Evolutionary conservation across 2,888 invertebrate genomes (phyloP).

Genomic region (Caenorhabditis sp.): DNA sequence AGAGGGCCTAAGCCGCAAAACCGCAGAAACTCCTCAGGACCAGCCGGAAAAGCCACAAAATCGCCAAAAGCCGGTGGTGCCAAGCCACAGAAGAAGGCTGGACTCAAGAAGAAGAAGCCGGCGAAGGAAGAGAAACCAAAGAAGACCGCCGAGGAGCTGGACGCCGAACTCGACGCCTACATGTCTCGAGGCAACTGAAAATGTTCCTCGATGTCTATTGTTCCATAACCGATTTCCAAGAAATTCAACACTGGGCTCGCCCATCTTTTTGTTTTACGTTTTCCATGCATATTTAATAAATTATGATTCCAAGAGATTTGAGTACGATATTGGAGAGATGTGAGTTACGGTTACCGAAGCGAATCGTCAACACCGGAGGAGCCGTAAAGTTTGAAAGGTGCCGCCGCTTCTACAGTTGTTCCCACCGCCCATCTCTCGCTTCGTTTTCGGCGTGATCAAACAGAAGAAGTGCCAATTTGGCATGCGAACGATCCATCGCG

Average conservation of each 20-base stretch:
- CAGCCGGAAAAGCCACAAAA: neutral
- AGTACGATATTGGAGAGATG: no score
- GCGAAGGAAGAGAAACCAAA: constrained; percentile 39
- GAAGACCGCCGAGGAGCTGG: constrained; percentile 63
- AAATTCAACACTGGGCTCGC: neutral
- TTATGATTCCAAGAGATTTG: neutral
- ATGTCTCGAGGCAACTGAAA: constrained; percentile 38
- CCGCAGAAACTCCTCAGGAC: constrained; percentile 16
- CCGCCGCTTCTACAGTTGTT: constrained; percentile 2
- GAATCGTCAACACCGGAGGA: no score
- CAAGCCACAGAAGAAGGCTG: constrained; percentile 12
- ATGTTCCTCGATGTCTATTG: neutral
- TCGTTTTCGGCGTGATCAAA: constrained; percentile 30
- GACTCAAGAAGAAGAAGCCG: constrained; percentile 33
- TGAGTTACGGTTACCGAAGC: neutral
- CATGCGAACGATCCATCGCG: constrained; percentile 47
- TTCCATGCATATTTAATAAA: neutral
- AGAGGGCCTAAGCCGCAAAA: neutral
- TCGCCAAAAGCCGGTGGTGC: constrained; percentile 10
- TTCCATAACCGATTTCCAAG: neutral
- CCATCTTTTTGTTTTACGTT: neutral
- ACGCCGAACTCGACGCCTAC: constrained; percentile 68
- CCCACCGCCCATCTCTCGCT: neutral
- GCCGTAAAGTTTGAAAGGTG: no score
- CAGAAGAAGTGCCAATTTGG: constrained; percentile 55